Base-by-base conservation (phyloP, 2,797 vertebrate species). In the Chelon labrosus region DNA sequence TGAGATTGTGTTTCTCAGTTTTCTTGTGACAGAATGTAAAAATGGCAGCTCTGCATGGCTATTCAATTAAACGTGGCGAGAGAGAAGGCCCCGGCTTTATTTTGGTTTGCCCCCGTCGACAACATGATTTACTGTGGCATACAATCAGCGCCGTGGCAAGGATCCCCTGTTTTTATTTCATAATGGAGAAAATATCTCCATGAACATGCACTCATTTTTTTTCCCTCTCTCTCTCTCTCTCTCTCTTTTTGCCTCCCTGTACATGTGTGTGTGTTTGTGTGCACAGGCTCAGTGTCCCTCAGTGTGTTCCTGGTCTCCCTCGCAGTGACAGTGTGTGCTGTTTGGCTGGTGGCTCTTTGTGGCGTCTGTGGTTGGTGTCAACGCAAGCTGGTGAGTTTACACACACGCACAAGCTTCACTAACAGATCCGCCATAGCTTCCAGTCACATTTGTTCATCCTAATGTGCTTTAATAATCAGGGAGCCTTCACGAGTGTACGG, bases 281-380 rank as follows among this genome's bases (percentile, higher is more conserved):
- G 70, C 65, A 46, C 93, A 99, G 98, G 97, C 93, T 95, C 96
- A 50, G 94, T 97, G 81, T 95, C 97, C 92, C 96, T 98, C 71
- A 97, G 97, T 88, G 97, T 98, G 91, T 93, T 99, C 93, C 95
- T 99, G 92, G 96, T 99, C 92, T 99, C 98, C 80, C 95, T 97
- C 91, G 96, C 97, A 93, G 95, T 99, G 94, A 97, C 97, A 91
- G 94, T 99, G 95, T 99, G 98, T 95, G 95, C 97, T 91, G 97
- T 98, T 74, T 96, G 97, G 95, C 97, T 98, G 88, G 96, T 99
- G 89, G 96, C 97, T 89, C 96, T 99, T 86, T 99, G 98, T 76
- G 97, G 98, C 84, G 96, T 99, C 94, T 99, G 98, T 90, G 96
- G 98, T 90, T 99, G 97, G 98, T 99, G 98, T 95, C 98, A 99